These are phyloP conservation scores for Gonioctena quinquepunctata DNA, from an alignment of 1,140 invertebrate species.

Conservation along the genomic window DNA sequence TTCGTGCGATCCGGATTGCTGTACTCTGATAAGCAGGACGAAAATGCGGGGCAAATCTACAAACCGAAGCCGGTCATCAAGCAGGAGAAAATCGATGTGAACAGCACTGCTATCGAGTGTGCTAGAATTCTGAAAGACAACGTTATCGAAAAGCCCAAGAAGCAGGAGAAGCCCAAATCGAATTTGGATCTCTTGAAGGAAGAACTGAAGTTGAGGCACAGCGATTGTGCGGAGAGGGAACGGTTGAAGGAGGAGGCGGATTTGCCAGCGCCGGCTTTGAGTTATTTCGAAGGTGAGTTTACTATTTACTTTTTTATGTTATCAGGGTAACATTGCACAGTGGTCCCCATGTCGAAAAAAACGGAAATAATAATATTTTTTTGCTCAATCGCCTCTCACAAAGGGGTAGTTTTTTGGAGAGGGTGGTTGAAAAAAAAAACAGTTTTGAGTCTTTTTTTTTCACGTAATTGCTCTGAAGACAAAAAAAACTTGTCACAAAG, in stretches of 20 bases:
- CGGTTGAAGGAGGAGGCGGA: slow-evolving; percentile 20
- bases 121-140: slow-evolving; percentile 41
- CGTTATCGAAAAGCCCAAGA: slow-evolving; percentile 57
- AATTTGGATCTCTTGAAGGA: slow-evolving; percentile 54
- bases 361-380: no score
- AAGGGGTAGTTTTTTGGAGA: no score
- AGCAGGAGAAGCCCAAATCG: slow-evolving; percentile 42
- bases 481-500: no score
- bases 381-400: no score
- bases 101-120: slow-evolving; percentile 60
- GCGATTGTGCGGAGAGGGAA: slow-evolving; percentile 28
- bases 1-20: slow-evolving; percentile 50
- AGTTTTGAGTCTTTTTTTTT: no score
- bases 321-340: no score
- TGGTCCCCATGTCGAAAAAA: no score
- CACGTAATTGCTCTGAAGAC: no score
- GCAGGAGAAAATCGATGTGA: slow-evolving; percentile 47
- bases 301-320: no score
- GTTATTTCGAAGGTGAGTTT: slow-evolving; percentile 63
- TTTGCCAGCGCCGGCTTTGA: slow-evolving; percentile 11
- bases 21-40: slow-evolving; percentile 31
- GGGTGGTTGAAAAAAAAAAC: no score
- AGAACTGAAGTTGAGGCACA: slow-evolving; percentile 47
- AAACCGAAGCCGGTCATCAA: slow-evolving; percentile 43
- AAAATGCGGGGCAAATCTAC: slow-evolving; percentile 42